Conservation (phyloP, 2,797 vertebrate genomes). For the Coluber constrictor region DNA sequence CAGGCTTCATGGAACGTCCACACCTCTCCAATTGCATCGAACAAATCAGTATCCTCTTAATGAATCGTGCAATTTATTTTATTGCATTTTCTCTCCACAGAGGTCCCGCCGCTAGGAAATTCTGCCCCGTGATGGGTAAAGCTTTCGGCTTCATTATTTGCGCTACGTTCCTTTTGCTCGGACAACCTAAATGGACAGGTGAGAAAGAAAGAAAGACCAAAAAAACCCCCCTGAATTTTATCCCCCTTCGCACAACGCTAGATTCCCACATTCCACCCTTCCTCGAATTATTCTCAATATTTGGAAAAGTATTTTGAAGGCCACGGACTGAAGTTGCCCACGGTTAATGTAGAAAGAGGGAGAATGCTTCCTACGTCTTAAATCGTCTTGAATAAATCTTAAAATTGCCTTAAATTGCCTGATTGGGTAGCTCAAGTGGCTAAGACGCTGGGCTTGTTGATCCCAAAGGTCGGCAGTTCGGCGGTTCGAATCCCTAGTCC, state of each 20-base stretch:
- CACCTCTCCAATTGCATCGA: neutral
- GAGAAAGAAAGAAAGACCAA: neutral
- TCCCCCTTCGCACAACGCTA: neutral
- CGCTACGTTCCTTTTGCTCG: conserved; percentile 34
- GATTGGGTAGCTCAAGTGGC: too few relatives aligned
- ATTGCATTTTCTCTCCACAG: neutral
- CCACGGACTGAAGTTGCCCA: neutral
- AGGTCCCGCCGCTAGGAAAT: neutral
- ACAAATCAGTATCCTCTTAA: neutral
- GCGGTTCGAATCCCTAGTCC: too few relatives aligned
- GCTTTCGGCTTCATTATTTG: conserved; percentile 4
- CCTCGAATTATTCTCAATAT: neutral
- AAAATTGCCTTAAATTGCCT: too few relatives aligned
- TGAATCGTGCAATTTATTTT: too few relatives aligned
- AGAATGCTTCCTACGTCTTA: neutral
- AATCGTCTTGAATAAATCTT: too few relatives aligned
- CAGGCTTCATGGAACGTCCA: neutral
- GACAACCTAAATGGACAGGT: conserved; percentile 54
- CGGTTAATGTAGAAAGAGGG: neutral
- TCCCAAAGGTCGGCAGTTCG: too few relatives aligned
- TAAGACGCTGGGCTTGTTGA: too few relatives aligned
- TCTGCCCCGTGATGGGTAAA: conserved; percentile 46
- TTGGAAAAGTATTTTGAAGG: neutral
- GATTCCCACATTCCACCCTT: neutral
- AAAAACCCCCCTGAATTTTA: neutral